Evolutionary conservation across 1,140 invertebrate species (phyloP).

Genomic region (Saccostrea echinata): DNA sequence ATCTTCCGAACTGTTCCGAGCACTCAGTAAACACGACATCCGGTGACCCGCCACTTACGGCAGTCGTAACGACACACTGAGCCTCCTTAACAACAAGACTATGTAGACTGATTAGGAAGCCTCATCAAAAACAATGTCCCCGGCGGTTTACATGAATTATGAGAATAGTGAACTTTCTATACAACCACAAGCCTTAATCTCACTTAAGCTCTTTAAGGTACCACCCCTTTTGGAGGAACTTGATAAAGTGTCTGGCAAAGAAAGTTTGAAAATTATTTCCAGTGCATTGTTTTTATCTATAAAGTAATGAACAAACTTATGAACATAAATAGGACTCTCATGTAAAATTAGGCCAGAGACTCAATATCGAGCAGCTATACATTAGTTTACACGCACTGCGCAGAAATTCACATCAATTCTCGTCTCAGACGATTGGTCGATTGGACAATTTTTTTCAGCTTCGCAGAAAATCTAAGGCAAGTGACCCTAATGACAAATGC

Average conservation of each 20-base stretch:
- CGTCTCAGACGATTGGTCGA: background rate
- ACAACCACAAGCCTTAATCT: background rate
- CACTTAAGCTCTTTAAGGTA: slow-evolving; percentile 1
- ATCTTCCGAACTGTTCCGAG: background rate
- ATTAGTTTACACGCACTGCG: background rate
- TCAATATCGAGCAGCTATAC: background rate
- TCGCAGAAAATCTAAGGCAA: background rate
- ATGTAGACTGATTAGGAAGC: slow-evolving; percentile 5
- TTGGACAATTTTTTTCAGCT: slow-evolving; percentile 10
- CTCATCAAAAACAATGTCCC: slow-evolving; percentile 31
- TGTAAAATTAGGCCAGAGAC: background rate
- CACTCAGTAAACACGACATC: background rate
- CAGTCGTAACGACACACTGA: background rate
- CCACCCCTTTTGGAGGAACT: background rate
- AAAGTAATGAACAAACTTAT: background rate
- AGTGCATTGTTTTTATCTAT: background rate
- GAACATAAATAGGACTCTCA: background rate
- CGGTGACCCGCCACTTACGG: slow-evolving; percentile 12
- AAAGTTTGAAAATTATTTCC: background rate
- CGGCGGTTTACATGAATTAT: background rate
- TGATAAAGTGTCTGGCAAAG: background rate
- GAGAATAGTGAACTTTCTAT: background rate
- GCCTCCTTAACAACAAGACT: background rate
- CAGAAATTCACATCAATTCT: background rate
- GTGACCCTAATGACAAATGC: background rate